A percentile compares a stretch with the other conserved stretches of the same genome.
These are phyloP conservation scores for Pollenia angustigena DNA, from an alignment of 2,888 invertebrate species.

Conservation along the genomic window DNA sequence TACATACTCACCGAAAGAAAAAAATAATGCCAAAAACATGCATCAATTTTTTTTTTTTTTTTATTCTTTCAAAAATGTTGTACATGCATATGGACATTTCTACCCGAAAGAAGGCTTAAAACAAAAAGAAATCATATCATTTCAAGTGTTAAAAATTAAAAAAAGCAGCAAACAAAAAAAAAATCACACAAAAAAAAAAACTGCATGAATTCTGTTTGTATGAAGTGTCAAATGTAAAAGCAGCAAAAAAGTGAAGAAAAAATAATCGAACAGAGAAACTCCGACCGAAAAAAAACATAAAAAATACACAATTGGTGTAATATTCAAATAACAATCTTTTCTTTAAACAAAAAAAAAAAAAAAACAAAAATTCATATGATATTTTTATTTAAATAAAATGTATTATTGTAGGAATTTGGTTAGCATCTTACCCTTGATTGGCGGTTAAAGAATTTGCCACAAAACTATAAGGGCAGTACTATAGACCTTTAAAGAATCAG, in stretches of 20 bases:
- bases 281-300: conserved; percentile 6
- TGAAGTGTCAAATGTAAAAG: conserved; percentile 63
- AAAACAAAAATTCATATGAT: conserved; percentile 39
- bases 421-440: not conserved
- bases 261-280: conserved; percentile 49
- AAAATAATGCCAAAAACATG: not conserved
- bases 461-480: too few species aligned
- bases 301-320: conserved; percentile 50
- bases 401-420: not conserved
- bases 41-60: conserved; percentile 21
- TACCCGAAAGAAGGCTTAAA: conserved; percentile 53
- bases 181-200: conserved; percentile 53
- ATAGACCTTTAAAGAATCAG: too few species aligned
- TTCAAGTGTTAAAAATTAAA: conserved; percentile 75
- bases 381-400: conserved; percentile 51
- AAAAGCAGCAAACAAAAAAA: conserved; percentile 57
- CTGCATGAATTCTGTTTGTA: conserved; percentile 61
- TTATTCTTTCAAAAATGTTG: conserved; percentile 11
- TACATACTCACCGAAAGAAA: conserved; percentile 25
- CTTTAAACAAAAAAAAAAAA: not conserved
- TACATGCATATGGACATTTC: conserved; percentile 40
- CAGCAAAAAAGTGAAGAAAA: conserved; percentile 14
- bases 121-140: conserved; percentile 73
- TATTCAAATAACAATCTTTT: conserved; percentile 65
- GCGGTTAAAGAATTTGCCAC: not conserved